phyloP scores from a whole-genome alignment of 1,140 invertebrate species.

The Trachymyrmex cornetzi region DNA sequence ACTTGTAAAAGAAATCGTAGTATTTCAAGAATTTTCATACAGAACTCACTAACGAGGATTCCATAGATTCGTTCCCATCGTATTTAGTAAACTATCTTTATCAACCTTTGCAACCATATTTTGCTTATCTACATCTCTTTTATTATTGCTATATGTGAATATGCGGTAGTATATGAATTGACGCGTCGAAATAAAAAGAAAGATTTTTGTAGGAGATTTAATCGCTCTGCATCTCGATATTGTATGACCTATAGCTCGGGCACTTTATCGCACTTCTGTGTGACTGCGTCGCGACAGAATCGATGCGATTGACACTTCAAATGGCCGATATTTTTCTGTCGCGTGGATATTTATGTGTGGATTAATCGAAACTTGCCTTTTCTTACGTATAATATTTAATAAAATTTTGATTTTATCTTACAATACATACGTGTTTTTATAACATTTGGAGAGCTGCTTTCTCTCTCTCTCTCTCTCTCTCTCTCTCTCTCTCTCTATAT shows the following conservation, averaged over 20 bases:
- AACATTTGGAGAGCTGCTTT: too few species aligned
- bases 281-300: slow-evolving; percentile 10
- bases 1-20: neutral
- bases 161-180: slow-evolving; percentile 1
- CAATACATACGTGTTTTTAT: neutral
- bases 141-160: neutral
- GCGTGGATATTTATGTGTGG: neutral
- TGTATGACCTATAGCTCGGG: neutral
- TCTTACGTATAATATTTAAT: neutral
- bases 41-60: neutral
- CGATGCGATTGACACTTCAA: slow-evolving; percentile 15
- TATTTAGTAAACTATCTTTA: neutral
- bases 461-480: too few species aligned
- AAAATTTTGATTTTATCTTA: neutral
- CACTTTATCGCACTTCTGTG: slow-evolving; percentile 29
- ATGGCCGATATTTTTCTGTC: slow-evolving; percentile 18
- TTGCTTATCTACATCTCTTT: neutral
- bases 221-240: slow-evolving; percentile 4
- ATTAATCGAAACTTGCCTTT: neutral
- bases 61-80: neutral
- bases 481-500: too few species aligned
- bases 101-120: neutral
- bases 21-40: neutral
- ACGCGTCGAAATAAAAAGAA: slow-evolving; percentile 24
- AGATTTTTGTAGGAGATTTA: slow-evolving; percentile 29